Conservation (phyloP, 2,888 invertebrate genomes). For the Yponomeuta malinellus region DNA sequence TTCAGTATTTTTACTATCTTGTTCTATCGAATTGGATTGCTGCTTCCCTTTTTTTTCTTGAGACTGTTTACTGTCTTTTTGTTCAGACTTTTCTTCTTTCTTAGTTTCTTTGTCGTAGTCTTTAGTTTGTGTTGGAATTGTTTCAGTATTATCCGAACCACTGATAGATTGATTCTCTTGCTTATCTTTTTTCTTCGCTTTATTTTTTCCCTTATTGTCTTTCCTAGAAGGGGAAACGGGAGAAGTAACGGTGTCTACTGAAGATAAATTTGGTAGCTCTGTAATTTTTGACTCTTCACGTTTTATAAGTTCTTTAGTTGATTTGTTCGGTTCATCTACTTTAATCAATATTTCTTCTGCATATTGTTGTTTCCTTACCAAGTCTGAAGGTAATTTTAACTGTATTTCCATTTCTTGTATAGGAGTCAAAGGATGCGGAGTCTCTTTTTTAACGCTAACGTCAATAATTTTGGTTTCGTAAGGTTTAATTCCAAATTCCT, state of each 20-base stretch:
- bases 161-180: conserved; percentile 31
- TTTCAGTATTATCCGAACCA: conserved; percentile 14
- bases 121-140: conserved; percentile 24
- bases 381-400: background rate
- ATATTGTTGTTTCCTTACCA: conserved; percentile 8
- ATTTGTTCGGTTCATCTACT: background rate
- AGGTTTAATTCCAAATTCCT: conserved; percentile 17
- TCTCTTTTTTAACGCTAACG: background rate
- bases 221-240: conserved; percentile 48
- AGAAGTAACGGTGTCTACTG: conserved; percentile 20
- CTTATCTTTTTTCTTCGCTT: conserved; percentile 54
- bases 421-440: background rate
- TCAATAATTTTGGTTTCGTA: background rate
- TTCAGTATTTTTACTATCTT: background rate
- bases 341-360: background rate
- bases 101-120: conserved; percentile 25
- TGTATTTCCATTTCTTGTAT: background rate
- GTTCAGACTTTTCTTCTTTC: conserved; percentile 33
- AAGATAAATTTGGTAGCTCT: background rate
- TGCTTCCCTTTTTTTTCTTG: conserved; percentile 41
- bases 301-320: background rate
- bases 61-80: conserved; percentile 28
- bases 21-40: conserved; percentile 27
- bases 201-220: conserved; percentile 57
- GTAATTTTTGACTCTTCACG: background rate